Evolutionary conservation across 2,888 invertebrate genomes (phyloP).

Genomic region (Eurytoma californica): DNA sequence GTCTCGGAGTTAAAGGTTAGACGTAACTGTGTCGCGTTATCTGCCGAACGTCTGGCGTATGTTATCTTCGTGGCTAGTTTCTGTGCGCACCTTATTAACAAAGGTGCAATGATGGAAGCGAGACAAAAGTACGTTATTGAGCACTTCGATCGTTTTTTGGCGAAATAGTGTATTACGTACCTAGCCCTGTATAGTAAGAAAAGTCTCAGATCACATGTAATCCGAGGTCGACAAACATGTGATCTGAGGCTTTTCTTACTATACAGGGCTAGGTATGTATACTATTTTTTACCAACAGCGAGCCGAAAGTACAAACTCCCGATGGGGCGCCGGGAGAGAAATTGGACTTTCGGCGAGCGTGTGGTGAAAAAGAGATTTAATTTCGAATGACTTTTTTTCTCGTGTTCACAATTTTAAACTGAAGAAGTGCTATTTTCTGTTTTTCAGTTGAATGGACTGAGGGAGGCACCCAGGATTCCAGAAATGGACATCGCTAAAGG

Average conservation of each 20-base stretch:
- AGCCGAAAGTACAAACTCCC: too few species aligned
- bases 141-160: neutral
- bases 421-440: slow-evolving; percentile 33
- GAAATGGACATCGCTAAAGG: slow-evolving; percentile 53
- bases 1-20: slow-evolving; percentile 6
- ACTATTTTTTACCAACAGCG: too few species aligned
- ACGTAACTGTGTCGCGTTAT: slow-evolving; percentile 26
- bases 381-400: neutral
- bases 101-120: neutral
- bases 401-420: neutral
- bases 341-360: too few species aligned
- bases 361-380: neutral
- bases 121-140: neutral
- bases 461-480: slow-evolving; percentile 51
- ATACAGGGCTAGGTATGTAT: too few species aligned
- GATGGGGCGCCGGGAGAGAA: too few species aligned
- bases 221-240: too few species aligned
- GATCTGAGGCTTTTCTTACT: too few species aligned
- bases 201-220: too few species aligned
- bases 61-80: neutral
- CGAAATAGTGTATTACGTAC: too few species aligned
- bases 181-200: too few species aligned
- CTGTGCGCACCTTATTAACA: neutral
- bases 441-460: slow-evolving; percentile 60
- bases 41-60: neutral